Conservation (phyloP, 2,888 invertebrate species). For the Choristoneura rosaceana region DNA sequence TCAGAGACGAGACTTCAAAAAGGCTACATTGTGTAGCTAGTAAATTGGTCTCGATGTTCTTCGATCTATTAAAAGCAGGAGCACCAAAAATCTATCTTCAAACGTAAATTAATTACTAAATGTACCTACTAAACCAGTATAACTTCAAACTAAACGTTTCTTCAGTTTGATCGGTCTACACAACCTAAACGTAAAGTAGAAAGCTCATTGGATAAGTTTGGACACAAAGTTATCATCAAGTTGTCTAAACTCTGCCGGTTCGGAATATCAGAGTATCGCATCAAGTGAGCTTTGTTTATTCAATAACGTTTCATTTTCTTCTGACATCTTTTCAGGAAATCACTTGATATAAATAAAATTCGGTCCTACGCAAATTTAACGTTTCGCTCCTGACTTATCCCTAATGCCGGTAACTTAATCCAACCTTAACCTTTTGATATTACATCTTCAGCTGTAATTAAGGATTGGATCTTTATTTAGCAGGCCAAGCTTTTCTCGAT, state of each 20-base stretch:
- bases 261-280: background rate
- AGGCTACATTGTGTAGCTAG: too few species aligned
- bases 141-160: background rate
- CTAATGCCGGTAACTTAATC: background rate
- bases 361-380: background rate
- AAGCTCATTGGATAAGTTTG: slow-evolving; percentile 2
- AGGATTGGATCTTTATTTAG: background rate
- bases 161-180: background rate
- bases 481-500: background rate
- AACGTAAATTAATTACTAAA: too few species aligned
- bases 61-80: too few species aligned
- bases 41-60: too few species aligned
- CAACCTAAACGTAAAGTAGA: background rate
- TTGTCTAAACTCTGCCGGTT: background rate
- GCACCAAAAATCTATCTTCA: too few species aligned
- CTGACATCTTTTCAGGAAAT: background rate
- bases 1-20: too few species aligned
- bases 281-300: background rate
- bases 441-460: background rate
- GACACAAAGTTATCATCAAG: background rate
- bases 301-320: background rate
- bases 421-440: background rate
- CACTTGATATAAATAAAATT: background rate
- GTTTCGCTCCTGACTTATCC: background rate
- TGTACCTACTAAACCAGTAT: too few species aligned